Evolutionary conservation across 2,113 vertebrate genomes (phyloP).

Genomic region (Chroicocephalus ridibundus): DNA sequence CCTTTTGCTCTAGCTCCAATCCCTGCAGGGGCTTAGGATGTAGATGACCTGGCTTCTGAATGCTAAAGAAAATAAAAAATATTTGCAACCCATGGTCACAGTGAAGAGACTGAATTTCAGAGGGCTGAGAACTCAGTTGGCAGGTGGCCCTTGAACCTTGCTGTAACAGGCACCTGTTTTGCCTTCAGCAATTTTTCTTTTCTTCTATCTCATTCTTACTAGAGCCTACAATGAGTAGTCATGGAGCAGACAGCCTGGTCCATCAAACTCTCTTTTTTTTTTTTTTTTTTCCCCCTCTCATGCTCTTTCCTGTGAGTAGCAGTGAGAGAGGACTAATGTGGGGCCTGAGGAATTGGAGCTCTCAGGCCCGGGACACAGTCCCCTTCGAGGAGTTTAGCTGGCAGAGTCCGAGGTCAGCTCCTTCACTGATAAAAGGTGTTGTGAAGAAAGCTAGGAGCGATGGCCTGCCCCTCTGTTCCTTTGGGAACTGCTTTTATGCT

Average conservation of each 20-base stretch:
- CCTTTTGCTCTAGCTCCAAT: not conserved
- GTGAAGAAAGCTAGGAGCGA: not conserved
- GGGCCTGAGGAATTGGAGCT: not conserved
- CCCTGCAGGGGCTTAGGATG: not conserved
- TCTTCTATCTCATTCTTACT: not conserved
- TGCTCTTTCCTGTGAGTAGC: not conserved
- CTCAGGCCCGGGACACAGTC: not conserved
- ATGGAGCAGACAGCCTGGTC: not conserved
- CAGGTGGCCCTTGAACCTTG: not conserved
- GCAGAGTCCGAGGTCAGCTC: not conserved
- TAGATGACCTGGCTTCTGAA: not conserved
- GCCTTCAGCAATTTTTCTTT: not conserved
- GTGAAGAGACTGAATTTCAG: not conserved
- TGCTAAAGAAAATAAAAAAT: not conserved
- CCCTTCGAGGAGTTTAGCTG: not conserved
- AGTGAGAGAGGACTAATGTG: not conserved
- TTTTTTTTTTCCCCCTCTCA: not conserved
- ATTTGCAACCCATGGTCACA: fast-evolving
- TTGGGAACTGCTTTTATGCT: not conserved
- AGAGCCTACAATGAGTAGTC: not conserved
- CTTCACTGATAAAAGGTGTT: not conserved
- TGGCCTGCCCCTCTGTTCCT: not conserved
- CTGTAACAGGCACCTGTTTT: not conserved
- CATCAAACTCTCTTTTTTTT: not conserved
- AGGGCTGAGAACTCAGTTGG: not conserved